A percentile compares a stretch with the other conserved stretches of the same genome.
These are phyloP conservation scores for Misgurnus mizolepis DNA, from an alignment of 2,113 vertebrate species.

Conservation along the genomic window DNA sequence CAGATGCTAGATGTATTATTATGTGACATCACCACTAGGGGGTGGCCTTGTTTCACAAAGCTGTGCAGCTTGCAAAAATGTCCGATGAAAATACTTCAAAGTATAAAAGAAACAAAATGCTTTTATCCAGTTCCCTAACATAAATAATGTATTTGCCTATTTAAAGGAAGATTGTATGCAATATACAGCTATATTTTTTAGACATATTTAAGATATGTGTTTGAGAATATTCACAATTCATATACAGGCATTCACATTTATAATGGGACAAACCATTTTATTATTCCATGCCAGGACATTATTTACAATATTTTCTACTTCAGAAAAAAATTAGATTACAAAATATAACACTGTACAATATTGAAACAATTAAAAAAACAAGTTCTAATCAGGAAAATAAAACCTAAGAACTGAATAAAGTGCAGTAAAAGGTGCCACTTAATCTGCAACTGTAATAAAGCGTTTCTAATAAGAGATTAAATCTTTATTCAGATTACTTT, in stretches of 20 bases:
- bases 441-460: neutral
- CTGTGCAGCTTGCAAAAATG: too few species aligned
- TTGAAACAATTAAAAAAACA: neutral
- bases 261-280: conserved; percentile 10
- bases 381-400: neutral
- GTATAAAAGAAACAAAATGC: too few species aligned
- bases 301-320: neutral
- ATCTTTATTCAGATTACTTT: neutral
- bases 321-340: conserved; percentile 12
- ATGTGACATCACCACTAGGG: too few species aligned
- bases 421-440: conserved; percentile 18
- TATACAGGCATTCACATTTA: neutral
- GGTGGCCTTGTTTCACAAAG: too few species aligned
- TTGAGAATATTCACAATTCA: neutral
- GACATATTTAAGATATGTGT: too few species aligned
- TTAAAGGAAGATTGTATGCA: too few species aligned
- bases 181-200: neutral
- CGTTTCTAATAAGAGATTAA: neutral
- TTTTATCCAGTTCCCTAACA: too few species aligned
- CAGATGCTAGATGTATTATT: too few species aligned
- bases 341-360: neutral
- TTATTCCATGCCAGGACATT: conserved; percentile 12
- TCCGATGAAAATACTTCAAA: too few species aligned
- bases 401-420: neutral
- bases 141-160: too few species aligned